These are phyloP conservation scores for Tetraodon nigroviridis DNA, from an alignment of 2,113 vertebrate genomes.

Conservation along the genomic window DNA sequence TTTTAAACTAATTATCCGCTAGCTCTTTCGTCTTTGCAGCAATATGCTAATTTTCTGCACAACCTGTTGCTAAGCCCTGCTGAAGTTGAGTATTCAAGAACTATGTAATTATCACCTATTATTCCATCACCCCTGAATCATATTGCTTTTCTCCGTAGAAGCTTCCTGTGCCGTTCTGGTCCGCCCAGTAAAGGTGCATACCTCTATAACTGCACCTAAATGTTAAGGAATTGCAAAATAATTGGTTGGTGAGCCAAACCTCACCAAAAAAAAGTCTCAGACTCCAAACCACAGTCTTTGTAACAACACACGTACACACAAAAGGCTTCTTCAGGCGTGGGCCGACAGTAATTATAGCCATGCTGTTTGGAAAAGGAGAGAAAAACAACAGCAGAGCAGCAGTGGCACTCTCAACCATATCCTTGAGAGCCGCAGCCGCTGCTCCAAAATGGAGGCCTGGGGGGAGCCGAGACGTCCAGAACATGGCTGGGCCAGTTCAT, in stretches of 20 bases:
- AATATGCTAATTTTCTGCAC: too few species aligned
- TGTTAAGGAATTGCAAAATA: slow-evolving; percentile 42
- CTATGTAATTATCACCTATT: too few species aligned
- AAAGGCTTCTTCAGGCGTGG: slow-evolving; percentile 56
- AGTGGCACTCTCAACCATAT: slow-evolving; percentile 58
- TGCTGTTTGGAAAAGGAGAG: slow-evolving; percentile 63
- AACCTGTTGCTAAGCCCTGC: too few species aligned
- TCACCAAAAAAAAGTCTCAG: slow-evolving; percentile 42
- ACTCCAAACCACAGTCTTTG: slow-evolving; percentile 44
- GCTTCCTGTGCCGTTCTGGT: slow-evolving; percentile 1
- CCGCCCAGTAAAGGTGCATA: slow-evolving; percentile 32
- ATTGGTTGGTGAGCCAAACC: slow-evolving; percentile 45
- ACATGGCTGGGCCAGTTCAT: slow-evolving; percentile 33
- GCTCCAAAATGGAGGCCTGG: slow-evolving; percentile 62
- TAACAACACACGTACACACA: slow-evolving; percentile 36
- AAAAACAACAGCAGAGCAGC: slow-evolving; percentile 64
- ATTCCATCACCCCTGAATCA: too few species aligned
- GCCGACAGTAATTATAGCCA: slow-evolving; percentile 73
- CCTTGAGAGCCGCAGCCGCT: slow-evolving; percentile 49
- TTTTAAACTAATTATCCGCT: too few species aligned
- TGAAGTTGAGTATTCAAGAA: too few species aligned
- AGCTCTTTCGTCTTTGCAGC: too few species aligned
- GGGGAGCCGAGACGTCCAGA: slow-evolving; percentile 41
- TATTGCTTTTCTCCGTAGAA: slow-evolving; percentile 6
- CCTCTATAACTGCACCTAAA: slow-evolving; percentile 33